phyloP scores from a whole-genome alignment of 2,888 invertebrate species.

The Sinhomidia bicolor region DNA sequence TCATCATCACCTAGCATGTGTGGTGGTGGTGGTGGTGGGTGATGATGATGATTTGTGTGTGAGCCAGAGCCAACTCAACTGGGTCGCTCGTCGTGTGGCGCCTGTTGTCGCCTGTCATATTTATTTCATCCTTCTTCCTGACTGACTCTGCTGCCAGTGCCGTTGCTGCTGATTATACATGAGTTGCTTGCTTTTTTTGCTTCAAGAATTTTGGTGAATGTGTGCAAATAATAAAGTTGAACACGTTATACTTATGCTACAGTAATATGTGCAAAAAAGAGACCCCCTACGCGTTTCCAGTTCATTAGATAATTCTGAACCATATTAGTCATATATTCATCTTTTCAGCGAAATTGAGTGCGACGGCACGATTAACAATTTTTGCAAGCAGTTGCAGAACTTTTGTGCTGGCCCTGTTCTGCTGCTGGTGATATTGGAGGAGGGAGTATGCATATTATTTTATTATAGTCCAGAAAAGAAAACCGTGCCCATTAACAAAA shows the following conservation, averaged over 20 bases:
- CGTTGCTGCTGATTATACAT: neutral
- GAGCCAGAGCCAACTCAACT: constrained; percentile 45
- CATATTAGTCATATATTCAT: constrained; percentile 58
- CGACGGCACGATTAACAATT: constrained; percentile 50
- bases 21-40: no score
- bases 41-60: constrained; percentile 60
- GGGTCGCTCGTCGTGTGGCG: constrained; percentile 66
- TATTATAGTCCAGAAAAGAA: no score
- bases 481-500: no score
- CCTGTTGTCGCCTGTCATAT: constrained; percentile 70
- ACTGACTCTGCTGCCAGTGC: constrained; percentile 3
- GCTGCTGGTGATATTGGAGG: neutral
- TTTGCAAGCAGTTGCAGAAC: constrained; percentile 4
- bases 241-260: constrained; percentile 44
- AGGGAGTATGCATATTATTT: neutral
- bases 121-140: constrained; percentile 61
- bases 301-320: constrained; percentile 60
- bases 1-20: constrained; percentile 19
- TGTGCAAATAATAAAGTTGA: neutral
- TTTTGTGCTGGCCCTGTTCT: no score
- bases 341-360: constrained; percentile 49
- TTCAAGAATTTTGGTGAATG: constrained; percentile 37
- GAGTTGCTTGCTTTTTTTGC: neutral
- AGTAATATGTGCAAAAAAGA: constrained; percentile 46
- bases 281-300: constrained; percentile 72